These are phyloP conservation scores for Cyphomyrus discorhynchus DNA, from an alignment of 2,113 vertebrate genomes.

Conservation along the genomic window DNA sequence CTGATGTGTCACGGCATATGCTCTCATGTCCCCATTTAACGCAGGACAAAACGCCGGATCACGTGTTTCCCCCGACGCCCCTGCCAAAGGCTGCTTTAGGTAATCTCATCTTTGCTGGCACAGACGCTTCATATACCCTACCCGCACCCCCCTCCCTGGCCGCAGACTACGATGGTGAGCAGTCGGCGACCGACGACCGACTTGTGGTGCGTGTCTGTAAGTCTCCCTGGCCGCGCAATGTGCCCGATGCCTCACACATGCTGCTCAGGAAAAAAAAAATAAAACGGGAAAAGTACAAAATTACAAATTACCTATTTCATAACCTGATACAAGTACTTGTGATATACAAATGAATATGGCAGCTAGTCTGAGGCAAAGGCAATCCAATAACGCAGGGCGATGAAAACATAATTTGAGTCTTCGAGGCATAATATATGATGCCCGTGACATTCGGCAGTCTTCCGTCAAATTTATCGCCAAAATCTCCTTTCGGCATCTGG, in stretches of 20 bases:
- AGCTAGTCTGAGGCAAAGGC: not conserved
- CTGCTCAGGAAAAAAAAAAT: not conserved
- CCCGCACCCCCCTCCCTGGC: not conserved
- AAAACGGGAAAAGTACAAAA: not conserved
- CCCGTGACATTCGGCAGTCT: not conserved
- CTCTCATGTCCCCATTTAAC: not conserved
- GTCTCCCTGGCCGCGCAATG: not conserved
- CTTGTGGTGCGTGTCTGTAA: not conserved
- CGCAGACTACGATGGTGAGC: not conserved
- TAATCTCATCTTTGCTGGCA: not conserved
- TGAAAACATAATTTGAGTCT: not conserved
- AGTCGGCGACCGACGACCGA: not conserved
- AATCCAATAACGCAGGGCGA: not conserved
- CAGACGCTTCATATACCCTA: not conserved
- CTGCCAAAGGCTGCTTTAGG: not conserved
- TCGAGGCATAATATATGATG: not conserved
- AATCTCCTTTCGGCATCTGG: not conserved
- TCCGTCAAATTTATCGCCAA: not conserved
- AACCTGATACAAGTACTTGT: not conserved
- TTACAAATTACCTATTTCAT: not conserved
- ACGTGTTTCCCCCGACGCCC: not conserved
- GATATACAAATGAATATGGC: not conserved
- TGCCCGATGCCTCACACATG: not conserved
- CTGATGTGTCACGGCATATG: not conserved
- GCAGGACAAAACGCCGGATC: not conserved